Conservation (phyloP, 2,888 invertebrate species). For the Liposcelis brunnea region DNA sequence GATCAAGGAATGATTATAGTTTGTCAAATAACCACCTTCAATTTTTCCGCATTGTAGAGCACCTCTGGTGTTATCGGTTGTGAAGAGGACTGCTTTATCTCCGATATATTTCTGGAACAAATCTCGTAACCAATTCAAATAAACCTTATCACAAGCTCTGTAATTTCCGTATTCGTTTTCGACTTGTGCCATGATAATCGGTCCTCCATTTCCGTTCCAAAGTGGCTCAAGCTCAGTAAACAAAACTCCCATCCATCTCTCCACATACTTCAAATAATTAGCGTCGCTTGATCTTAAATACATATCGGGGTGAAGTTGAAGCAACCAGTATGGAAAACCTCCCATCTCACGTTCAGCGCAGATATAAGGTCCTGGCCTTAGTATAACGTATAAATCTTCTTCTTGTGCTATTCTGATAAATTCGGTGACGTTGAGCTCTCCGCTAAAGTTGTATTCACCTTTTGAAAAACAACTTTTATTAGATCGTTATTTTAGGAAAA, state of each 20-base stretch:
- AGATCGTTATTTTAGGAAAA: conserved; percentile 4
- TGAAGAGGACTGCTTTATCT: conserved; percentile 55
- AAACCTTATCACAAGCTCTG: conserved; percentile 47
- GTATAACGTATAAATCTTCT: conserved; percentile 55
- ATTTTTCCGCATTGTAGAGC: conserved; percentile 51
- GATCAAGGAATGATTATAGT: neutral
- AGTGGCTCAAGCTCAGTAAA: conserved; percentile 31
- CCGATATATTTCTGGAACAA: conserved; percentile 38
- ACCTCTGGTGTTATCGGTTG: conserved; percentile 66
- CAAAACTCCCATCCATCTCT: conserved; percentile 32
- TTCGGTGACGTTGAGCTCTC: conserved; percentile 33
- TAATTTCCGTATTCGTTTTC: conserved; percentile 92
- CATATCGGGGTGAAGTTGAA: conserved; percentile 31
- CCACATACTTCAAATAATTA: conserved; percentile 35
- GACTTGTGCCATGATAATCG: conserved; percentile 76
- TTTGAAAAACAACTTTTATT: neutral
- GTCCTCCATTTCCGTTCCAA: conserved; percentile 57
- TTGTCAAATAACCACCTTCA: conserved; percentile 25
- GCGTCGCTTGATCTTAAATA: conserved; percentile 44
- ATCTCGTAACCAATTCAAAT: conserved; percentile 48
- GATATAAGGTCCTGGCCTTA: conserved; percentile 78
- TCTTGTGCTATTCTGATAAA: conserved; percentile 55
- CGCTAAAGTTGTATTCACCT: conserved; percentile 26
- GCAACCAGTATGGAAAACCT: conserved; percentile 34
- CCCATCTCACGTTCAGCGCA: conserved; percentile 78